Base-by-base conservation (phyloP, 2,888 invertebrate genomes). In the Pollenia labialis region DNA sequence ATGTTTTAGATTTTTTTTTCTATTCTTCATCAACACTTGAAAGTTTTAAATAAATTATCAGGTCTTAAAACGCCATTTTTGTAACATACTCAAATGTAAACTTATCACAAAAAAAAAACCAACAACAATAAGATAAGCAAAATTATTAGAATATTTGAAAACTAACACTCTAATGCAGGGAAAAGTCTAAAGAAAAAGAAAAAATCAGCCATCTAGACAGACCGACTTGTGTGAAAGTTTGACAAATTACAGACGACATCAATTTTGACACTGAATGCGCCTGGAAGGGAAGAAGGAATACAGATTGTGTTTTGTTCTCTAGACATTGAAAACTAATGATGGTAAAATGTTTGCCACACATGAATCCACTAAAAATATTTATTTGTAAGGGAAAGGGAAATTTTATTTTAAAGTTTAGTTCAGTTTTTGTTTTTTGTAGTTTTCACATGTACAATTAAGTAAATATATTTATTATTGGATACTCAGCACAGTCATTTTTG, bases 201-300 rank as follows among this genome's bases (percentile, higher is more conserved):
- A 48, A 14, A 66, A 62, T 32, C n/a, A 48, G 66, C 46, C 32
- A 23, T 32, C 66, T 14, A 56, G 44, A 54, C 23, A 52, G 54
- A 56, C 64, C 14, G 71, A 66, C 85, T 64, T 80, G 86, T 87
- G 81, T 86, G 87, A 81, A 84, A 91, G 89, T 91, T 91, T 91
- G 91, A 91, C 91, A 91, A 91, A 91, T 91, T 91, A 89, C 90
- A 90, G 89, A 89, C 89, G 89, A 90, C 90, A 91, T 91, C 89
- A 90, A 88, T 87, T 89, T 88, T 88, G 91, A 91, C 91, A 91
- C 91, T 91, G 90, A 91, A 77, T 62, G 48, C 54, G 50, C 16
- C 6, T 18, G 16, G n/a, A 50, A 32, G 4, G 50, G 32, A 2
- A 32, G 44, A 64, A 4, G n/a, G 18, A 46, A 79, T 60, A 23